Percentiles rank a stretch among this genome's conserved stretches.
Conservation (phyloP, 2,113 vertebrate genomes). For the Erythrolamprus reginae region DNA sequence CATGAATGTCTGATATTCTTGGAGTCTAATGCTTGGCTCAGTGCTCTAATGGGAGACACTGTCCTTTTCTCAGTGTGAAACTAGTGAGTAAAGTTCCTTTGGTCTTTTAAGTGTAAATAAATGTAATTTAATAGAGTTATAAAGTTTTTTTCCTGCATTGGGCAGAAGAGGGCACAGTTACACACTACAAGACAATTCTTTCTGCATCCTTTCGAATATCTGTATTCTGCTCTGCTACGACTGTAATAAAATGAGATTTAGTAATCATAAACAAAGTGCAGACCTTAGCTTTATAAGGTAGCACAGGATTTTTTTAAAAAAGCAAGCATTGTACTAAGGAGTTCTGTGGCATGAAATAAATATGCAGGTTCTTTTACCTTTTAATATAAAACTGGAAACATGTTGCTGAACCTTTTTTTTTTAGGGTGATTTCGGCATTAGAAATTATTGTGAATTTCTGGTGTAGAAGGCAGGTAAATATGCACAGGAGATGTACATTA, state of each 20-base stretch:
- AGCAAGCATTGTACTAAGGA: conserved; percentile 29
- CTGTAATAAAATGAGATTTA: conserved; percentile 32
- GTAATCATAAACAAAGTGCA: conserved; percentile 33
- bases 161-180: conserved; percentile 74
- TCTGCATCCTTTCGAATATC: neutral
- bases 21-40: too few relatives aligned
- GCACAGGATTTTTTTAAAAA: neutral
- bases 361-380: neutral
- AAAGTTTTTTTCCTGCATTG: neutral
- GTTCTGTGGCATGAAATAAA: conserved; percentile 16
- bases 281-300: conserved; percentile 39
- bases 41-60: too few relatives aligned
- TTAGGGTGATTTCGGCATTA: neutral
- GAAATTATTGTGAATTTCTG: neutral
- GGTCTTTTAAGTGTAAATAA: neutral
- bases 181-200: conserved; percentile 25
- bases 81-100: too few relatives aligned
- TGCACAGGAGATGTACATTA: neutral
- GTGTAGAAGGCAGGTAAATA: neutral
- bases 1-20: too few relatives aligned
- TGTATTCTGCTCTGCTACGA: neutral
- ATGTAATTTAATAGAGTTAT: neutral
- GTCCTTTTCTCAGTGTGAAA: too few relatives aligned
- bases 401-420: neutral
- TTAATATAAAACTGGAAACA: neutral